Conservation (phyloP, 2,797 vertebrate genomes). For the Loriculus beryllinus region DNA sequence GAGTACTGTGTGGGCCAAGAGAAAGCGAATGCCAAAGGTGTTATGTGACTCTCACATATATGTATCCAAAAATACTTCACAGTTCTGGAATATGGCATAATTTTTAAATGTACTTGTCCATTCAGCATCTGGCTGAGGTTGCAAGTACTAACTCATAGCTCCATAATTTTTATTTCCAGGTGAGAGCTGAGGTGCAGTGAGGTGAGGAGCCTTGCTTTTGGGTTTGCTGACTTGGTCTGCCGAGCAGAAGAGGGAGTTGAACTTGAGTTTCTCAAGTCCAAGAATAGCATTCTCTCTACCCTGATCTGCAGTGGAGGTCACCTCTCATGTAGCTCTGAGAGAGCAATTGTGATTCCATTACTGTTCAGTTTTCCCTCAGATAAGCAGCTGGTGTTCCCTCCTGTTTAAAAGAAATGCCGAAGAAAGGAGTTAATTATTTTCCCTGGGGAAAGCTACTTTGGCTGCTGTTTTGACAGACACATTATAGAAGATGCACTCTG, state of each 20-base stretch:
- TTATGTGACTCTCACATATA: background rate
- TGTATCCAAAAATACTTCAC: background rate
- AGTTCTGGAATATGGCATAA: background rate
- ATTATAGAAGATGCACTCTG: background rate
- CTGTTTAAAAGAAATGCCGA: background rate
- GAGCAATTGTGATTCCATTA: background rate
- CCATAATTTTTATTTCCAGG: background rate
- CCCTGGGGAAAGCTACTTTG: background rate
- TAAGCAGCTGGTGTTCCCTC: background rate
- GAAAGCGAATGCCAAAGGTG: background rate
- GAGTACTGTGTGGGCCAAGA: background rate
- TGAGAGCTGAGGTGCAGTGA: background rate
- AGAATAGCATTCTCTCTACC: background rate
- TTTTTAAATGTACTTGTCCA: background rate
- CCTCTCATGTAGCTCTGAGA: background rate
- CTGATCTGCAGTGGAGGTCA: accelerated
- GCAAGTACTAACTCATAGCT: background rate
- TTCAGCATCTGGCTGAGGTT: background rate
- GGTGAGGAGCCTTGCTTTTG: background rate
- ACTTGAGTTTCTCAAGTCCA: background rate
- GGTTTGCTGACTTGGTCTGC: background rate
- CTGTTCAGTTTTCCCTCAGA: background rate
- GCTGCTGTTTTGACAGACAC: background rate
- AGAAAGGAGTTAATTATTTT: background rate
- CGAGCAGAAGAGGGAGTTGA: background rate